Conservation (phyloP, 2,797 vertebrate species). For the Benthosema pterotum region DNA sequence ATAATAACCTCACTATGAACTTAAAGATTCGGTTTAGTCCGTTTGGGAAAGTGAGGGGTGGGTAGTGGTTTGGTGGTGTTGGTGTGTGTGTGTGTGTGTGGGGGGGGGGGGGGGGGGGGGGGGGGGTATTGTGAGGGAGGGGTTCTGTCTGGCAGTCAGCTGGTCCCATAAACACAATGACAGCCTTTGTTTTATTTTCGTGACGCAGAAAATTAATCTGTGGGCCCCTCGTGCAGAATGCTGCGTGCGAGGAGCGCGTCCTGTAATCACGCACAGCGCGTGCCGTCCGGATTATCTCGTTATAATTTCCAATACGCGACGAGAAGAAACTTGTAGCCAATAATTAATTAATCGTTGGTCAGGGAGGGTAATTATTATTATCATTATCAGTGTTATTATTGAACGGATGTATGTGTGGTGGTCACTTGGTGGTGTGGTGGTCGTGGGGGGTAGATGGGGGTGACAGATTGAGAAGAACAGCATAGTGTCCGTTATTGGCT, state of each 20-base stretch:
- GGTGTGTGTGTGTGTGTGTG: constrained; percentile 4
- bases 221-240: constrained; percentile 79
- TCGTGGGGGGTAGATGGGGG: constrained; percentile 51
- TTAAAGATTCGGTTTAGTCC: constrained; percentile 33
- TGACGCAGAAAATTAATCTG: constrained; percentile 92
- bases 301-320: constrained; percentile 95
- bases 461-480: constrained; percentile 86
- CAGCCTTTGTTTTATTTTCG: constrained; percentile 85
- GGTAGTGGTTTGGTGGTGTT: not conserved
- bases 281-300: constrained; percentile 97
- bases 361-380: constrained; percentile 49
- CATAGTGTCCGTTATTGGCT: constrained; percentile 81
- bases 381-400: constrained; percentile 87
- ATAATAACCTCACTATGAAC: constrained; percentile 4
- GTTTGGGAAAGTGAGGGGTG: constrained; percentile 62
- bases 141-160: constrained; percentile 72
- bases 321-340: constrained; percentile 71
- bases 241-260: constrained; percentile 70
- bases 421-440: no score
- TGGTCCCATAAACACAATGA: constrained; percentile 73
- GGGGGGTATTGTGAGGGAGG: constrained; percentile 1
- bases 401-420: constrained; percentile 76
- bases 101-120: not conserved
- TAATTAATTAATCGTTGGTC: constrained; percentile 93
- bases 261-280: constrained; percentile 94